Base-by-base conservation (phyloP, 1,140 invertebrate genomes). In the Drosophila littoralis region DNA sequence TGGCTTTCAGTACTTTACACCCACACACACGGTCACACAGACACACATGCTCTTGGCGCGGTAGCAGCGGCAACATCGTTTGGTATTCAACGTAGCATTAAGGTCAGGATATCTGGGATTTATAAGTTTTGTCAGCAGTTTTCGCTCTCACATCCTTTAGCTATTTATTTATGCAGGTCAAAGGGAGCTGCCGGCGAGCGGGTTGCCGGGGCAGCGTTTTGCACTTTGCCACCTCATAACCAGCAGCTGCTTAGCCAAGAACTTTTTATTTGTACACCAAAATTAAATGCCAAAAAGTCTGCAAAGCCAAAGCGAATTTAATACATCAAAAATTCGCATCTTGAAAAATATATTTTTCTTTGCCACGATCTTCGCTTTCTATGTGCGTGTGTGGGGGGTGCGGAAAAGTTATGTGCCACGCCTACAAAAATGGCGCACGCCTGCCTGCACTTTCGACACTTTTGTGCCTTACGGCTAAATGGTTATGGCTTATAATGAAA, bases 61-160 rank as follows among this genome's bases (percentile, higher is more conserved):
- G 36, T 75, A 55, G 40, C 57, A 54, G 61, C 58, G 60, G 75
- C 77, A 78, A 78, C 84, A 85, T 89, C 85, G 89, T 89, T 89
- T 84, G 45, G 85, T 89, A 89, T 89, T 89, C 84, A 90, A 65
- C 77, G 81, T 73, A 61, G 84, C 85, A 90, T 89, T 89, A 90
- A 78, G 85, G 81, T 90, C 85, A 89, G 85, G 77, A 90, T 89
- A 89, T 89, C 84, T 89, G 85, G 81, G 85, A 89, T 90, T 89
- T 89, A 89, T 89, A 89, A 90, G 84, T 89, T 90, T 89, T 75
- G 84, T 89, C 76, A 79, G 81, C 84, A 75, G 57, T 79, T 82
- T 65, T 73, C 78, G 75, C 67, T 75, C 67, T 72, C 72, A n/a
- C 76, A 70, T 66, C 52, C 65, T 55, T 65, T 48, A 35, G 36